Evolutionary conservation across 92 coral and sea anemone genomes (phyloP).

Genomic region (Heliopora coerulea): DNA sequence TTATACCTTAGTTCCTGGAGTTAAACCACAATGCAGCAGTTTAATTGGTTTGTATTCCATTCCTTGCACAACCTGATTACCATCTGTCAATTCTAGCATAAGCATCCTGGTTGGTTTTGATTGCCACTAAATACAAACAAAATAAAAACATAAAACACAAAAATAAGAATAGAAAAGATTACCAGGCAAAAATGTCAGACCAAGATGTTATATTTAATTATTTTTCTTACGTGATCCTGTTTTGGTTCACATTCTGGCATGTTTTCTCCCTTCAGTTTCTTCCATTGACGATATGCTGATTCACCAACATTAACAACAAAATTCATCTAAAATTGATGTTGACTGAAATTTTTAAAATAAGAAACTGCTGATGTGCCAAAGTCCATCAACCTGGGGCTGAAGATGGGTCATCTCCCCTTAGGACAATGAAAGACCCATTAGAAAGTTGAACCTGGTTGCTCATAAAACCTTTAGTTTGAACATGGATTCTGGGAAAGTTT

Average conservation of each 20-base stretch:
- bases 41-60: conserved; percentile 83
- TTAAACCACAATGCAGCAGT: conserved; percentile 46
- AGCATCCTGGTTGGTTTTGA: conserved; percentile 79
- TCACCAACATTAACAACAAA: conserved; percentile 80
- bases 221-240: conserved; percentile 4
- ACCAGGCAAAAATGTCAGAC: too few relatives aligned
- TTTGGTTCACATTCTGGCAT: conserved; percentile 61
- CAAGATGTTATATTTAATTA: too few relatives aligned
- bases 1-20: conserved; percentile 86
- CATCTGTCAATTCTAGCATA: conserved; percentile 75
- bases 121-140: conserved; percentile 62
- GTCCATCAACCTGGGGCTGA: too few relatives aligned
- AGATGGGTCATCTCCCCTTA: too few relatives aligned
- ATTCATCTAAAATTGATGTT: conserved; percentile 58
- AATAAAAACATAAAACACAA: too few relatives aligned
- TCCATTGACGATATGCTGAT: conserved; percentile 89
- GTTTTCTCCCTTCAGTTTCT: conserved; percentile 75
- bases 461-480: too few relatives aligned
- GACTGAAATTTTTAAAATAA: background rate
- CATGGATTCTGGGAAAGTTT: too few relatives aligned
- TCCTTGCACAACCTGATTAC: conserved; percentile 66
- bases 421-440: too few relatives aligned
- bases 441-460: too few relatives aligned
- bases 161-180: too few relatives aligned
- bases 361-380: too few relatives aligned